Conservation (phyloP, 2,888 invertebrate genomes). For the Gastrophysa polygoni region DNA sequence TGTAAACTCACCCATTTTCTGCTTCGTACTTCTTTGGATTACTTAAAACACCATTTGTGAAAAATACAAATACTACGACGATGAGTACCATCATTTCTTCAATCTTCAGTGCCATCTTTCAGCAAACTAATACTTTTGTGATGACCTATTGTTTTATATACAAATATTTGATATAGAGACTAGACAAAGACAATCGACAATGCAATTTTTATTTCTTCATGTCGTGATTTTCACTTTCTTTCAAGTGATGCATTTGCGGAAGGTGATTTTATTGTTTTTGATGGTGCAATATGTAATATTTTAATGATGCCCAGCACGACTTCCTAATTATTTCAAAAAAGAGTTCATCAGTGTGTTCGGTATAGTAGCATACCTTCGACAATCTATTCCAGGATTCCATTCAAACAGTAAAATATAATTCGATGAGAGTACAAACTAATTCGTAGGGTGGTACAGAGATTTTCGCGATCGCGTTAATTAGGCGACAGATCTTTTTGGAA, state of each 20-base stretch:
- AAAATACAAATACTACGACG: not conserved
- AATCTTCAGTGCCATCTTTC: not conserved
- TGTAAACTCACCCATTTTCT: not conserved
- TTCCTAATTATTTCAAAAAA: no score
- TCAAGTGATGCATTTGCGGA: not conserved
- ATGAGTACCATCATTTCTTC: not conserved
- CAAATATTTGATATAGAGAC: not conserved
- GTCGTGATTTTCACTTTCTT: constrained; percentile 1
- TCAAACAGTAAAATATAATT: no score
- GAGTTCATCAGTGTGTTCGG: no score
- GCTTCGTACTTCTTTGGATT: not conserved
- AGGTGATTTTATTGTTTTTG: not conserved
- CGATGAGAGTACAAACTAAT: no score
- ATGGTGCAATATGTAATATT: not conserved
- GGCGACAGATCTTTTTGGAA: no score
- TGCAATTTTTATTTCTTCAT: not conserved
- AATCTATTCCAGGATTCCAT: no score
- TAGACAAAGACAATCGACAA: not conserved
- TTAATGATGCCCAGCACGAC: no score
- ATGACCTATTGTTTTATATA: not conserved
- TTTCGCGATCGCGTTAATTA: no score
- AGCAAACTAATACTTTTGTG: not conserved
- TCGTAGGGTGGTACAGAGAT: no score
- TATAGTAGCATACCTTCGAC: no score
- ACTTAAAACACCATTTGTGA: not conserved